Base-by-base conservation (phyloP, 2,888 invertebrate genomes). In the Tetragnatha montana region DNA sequence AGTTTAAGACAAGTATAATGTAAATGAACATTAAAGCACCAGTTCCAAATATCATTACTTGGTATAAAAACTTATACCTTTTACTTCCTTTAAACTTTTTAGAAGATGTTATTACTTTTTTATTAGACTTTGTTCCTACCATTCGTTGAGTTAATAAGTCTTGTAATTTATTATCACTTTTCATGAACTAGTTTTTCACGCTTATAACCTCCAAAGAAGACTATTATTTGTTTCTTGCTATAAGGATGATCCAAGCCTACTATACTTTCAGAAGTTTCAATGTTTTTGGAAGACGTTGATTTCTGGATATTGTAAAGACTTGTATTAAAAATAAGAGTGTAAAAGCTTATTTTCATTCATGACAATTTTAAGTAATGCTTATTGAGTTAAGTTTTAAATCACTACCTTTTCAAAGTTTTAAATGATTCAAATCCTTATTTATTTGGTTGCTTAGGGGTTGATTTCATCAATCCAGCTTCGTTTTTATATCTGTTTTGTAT, bases 41-140 rank as follows among this genome's bases (percentile, higher is more conserved):
- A 50, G 76, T 81, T 71, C 89, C 85, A n/a, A 89, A 14, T 2
- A 89, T 19, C 88, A 89, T 89, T 17, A 89, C n/a, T 10, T 74
- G 51, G 21, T 89, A 89, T 49, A 81, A 60, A 2, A 81, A 81
- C 14, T 73, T 69, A n/a, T 89, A 81, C 21, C 81, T 85, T 22
- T 85, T 86, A 0, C 47, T 50, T 74, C 68, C 49, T 78, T 79
- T 85, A 8, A 81, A 22, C 50, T 81, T 85, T 51, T 89, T 89
- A 17, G 70, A 71, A 47, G 19, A 76, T n/a, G 71, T 17, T n/a
- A 76, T 89, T 0, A 86, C 19, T 81, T 85, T 89, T 22, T 81
- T 87, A 50, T 78, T 88, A 19, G 78, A 60, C 19, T 81, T 75
- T 14, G n/a, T 6, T 17, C 71, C 69, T 17, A 89, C 89, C 89